Evolutionary conservation across 2,797 vertebrate genomes (phyloP), one percentile per base, ranked within the genome.

Genomic region (Pseudomugil tenellus): DNA sequence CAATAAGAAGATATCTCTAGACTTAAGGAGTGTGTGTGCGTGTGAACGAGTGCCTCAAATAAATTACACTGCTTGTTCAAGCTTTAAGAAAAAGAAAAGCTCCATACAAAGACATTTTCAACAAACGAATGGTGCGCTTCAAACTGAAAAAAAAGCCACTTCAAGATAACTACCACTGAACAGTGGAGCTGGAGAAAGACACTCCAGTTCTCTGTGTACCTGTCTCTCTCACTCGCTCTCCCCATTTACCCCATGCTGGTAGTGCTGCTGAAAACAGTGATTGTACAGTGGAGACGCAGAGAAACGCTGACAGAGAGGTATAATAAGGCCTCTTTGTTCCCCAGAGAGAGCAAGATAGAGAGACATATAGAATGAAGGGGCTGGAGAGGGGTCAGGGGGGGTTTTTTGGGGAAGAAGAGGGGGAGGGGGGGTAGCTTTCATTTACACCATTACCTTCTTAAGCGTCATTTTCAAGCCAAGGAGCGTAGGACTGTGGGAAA

Each of bases 361-460:
- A 86, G 85, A 85, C 78, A 77, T 71, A 72, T 70, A 77, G 64
- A 79, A 61, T 67, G 70, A 79, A 49, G 62, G 56, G 58, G 58
- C 41, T 23, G 53, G 25, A 14, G 7, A 43, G 23, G 58, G n/a
- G 37, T 39, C 51, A 26, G 11, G 13, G 10, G 48, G 23, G 17
- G 58, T 34, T n/a, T n/a, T n/a, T n/a, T n/a, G n/a, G n/a, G n/a
- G n/a, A n/a, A n/a, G n/a, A n/a, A n/a, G n/a, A n/a, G n/a, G 10
- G 17, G 58, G n/a, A 19, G 55, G 57, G 64, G 43, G 77, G 74
- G 71, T 72, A 82, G 86, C 91, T 86, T 92, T 94, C 89, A 92
- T 92, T 93, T 85, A 89, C 92, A 93, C 91, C 90, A 94, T 95
- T 94, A 94, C 92, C 94, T 93, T 91, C 93, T 94, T 94, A 94